Conservation (phyloP, 1,140 invertebrate genomes). For the Brachionus koreanus region DNA sequence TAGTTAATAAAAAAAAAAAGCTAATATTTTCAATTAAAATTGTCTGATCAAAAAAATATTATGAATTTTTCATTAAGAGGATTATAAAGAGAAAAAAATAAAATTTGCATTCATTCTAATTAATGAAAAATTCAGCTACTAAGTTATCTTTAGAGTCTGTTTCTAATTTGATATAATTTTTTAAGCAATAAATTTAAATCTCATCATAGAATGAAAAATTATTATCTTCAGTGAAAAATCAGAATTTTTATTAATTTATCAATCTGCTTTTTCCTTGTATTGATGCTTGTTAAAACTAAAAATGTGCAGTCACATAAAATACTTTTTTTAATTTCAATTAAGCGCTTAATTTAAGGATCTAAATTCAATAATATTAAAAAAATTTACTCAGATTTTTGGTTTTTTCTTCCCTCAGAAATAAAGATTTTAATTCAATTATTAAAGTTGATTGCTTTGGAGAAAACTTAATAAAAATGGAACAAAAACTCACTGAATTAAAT, state of each 20-base stretch:
- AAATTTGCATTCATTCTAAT: not conserved
- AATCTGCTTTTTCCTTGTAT: not conserved
- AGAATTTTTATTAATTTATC: not conserved
- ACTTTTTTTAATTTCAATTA: not conserved
- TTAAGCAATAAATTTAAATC: not conserved
- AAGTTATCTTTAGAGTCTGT: not conserved
- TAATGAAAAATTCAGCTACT: not conserved
- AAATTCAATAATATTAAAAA: too few species aligned
- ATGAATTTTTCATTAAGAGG: not conserved
- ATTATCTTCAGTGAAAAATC: too few species aligned
- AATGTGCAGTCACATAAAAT: not conserved
- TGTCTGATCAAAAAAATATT: not conserved
- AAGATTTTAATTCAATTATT: too few species aligned
- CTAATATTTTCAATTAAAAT: not conserved
- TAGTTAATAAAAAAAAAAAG: not conserved
- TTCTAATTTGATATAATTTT: not conserved
- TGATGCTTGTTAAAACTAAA: not conserved
- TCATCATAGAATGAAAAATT: too few species aligned
- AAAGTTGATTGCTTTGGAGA: too few species aligned
- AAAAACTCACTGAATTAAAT: too few species aligned
- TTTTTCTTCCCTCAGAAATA: too few species aligned
- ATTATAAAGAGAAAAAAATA: not conserved
- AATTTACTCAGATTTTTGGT: too few species aligned
- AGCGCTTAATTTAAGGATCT: too few species aligned
- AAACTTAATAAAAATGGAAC: too few species aligned